A percentile compares a stretch with the other conserved stretches of the same genome.
phyloP scores from a whole-genome alignment of 2,113 vertebrate genomes.

The Gasterosteus nipponicus region DNA sequence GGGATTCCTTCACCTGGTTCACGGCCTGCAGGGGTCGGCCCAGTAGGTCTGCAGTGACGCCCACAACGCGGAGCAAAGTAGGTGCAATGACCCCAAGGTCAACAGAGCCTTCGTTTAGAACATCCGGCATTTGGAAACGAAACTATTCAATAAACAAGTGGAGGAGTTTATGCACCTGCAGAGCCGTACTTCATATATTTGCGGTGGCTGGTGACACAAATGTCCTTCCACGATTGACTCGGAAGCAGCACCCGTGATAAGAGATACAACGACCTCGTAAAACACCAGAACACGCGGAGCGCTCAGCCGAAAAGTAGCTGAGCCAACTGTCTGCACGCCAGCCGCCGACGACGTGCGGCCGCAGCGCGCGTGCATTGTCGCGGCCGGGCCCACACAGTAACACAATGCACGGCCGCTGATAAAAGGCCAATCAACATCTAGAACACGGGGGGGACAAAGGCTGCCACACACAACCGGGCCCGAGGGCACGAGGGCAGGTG shows the following conservation, averaged over 20 bases:
- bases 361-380: slow-evolving; percentile 71
- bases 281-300: slow-evolving; percentile 58
- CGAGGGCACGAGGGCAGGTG: slow-evolving; percentile 12
- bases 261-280: slow-evolving; percentile 31
- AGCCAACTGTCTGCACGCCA: slow-evolving; percentile 60
- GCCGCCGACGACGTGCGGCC: slow-evolving; percentile 52
- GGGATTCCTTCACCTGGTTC: slow-evolving; percentile 67
- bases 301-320: slow-evolving; percentile 66
- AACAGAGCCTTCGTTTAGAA: slow-evolving; percentile 9
- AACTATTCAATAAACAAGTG: background rate
- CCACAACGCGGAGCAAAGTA: slow-evolving; percentile 3
- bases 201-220: background rate
- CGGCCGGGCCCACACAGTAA: slow-evolving; percentile 76
- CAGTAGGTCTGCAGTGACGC: slow-evolving; percentile 3
- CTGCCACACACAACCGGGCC: slow-evolving; percentile 44
- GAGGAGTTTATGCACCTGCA: background rate
- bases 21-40: slow-evolving; percentile 40
- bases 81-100: slow-evolving; percentile 35
- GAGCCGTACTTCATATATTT: background rate
- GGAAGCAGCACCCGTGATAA: background rate
- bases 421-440: slow-evolving; percentile 79
- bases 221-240: background rate
- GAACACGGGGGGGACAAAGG: slow-evolving; percentile 81
- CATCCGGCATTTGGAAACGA: background rate
- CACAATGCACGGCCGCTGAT: slow-evolving; percentile 77